Evolutionary conservation across 2,113 vertebrate species (phyloP).

Genomic region (Oncorhynchus gorbuscha): DNA sequence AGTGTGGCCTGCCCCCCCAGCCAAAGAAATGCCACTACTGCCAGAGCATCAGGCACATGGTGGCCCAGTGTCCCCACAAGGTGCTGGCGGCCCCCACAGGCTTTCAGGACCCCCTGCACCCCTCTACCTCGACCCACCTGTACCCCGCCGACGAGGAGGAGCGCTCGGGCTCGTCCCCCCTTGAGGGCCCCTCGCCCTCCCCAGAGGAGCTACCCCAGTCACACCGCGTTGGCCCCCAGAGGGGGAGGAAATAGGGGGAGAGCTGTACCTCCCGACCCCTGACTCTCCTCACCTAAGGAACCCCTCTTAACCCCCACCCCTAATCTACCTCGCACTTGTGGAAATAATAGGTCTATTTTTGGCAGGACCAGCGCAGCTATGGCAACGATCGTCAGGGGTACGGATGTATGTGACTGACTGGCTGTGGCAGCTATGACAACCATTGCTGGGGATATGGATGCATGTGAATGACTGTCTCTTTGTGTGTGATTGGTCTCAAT

Average conservation of each 20-base stretch:
- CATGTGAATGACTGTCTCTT: conserved; percentile 42
- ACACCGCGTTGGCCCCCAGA: conserved; percentile 79
- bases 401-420: conserved; percentile 45
- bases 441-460: conserved; percentile 47
- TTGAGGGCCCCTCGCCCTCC: conserved; percentile 81
- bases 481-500: conserved; percentile 42
- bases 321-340: conserved; percentile 77
- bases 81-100: conserved; percentile 74
- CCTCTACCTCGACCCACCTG: conserved; percentile 75
- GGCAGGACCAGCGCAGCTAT: conserved; percentile 60
- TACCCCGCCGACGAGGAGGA: conserved; percentile 73
- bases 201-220: conserved; percentile 78
- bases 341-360: conserved; percentile 55
- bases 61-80: conserved; percentile 91
- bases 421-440: conserved; percentile 66
- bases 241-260: conserved; percentile 89
- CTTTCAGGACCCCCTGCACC: conserved; percentile 86
- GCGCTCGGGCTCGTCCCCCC: conserved; percentile 77
- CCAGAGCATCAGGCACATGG: conserved; percentile 96
- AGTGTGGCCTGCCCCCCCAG: conserved; percentile 96
- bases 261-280: not conserved
- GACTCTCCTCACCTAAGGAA: conserved; percentile 55
- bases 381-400: conserved; percentile 62
- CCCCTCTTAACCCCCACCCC: conserved; percentile 40
- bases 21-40: conserved; percentile 99